Conservation (phyloP, 2,888 invertebrate genomes). For the Drosophila lacicola region DNA sequence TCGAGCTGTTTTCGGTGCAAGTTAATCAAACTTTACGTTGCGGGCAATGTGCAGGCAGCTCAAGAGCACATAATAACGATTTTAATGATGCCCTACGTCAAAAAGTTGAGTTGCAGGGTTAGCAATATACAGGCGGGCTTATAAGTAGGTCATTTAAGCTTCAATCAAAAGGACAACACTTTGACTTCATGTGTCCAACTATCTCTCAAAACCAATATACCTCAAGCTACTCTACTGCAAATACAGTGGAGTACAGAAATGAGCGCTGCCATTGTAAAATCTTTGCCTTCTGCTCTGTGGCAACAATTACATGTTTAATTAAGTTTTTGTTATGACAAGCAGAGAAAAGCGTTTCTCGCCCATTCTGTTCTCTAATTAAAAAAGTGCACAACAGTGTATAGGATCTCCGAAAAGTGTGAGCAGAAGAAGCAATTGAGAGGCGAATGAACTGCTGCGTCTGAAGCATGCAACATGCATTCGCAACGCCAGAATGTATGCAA, state of each 20-base stretch:
- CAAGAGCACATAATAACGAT: constrained; percentile 1
- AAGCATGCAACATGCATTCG: not conserved
- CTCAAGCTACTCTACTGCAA: constrained; percentile 4
- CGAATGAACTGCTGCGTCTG: constrained; percentile 27
- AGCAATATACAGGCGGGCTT: no score
- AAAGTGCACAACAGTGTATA: constrained; percentile 16
- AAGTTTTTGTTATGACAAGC: constrained; percentile 74
- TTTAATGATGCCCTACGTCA: not conserved
- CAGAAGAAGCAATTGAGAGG: constrained; percentile 10
- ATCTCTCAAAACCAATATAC: constrained; percentile 6
- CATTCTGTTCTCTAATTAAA: constrained; percentile 28
- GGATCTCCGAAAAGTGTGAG: not conserved
- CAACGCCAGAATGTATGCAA: constrained; percentile 35
- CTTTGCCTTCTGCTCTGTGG: constrained; percentile 47
- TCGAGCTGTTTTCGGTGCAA: constrained; percentile 5
- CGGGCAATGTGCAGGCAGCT: not conserved
- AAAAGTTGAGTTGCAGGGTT: not conserved
- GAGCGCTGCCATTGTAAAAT: constrained; percentile 44
- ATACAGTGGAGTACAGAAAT: constrained; percentile 1
- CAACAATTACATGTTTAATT: constrained; percentile 78
- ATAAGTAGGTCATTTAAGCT: not conserved
- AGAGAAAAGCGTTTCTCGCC: constrained; percentile 11
- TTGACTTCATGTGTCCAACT: not conserved
- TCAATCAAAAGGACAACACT: not conserved
- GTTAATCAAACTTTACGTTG: constrained; percentile 35